These are phyloP conservation scores for Heteronetta atricapilla DNA, from an alignment of 2,113 vertebrate genomes.

Conservation along the genomic window DNA sequence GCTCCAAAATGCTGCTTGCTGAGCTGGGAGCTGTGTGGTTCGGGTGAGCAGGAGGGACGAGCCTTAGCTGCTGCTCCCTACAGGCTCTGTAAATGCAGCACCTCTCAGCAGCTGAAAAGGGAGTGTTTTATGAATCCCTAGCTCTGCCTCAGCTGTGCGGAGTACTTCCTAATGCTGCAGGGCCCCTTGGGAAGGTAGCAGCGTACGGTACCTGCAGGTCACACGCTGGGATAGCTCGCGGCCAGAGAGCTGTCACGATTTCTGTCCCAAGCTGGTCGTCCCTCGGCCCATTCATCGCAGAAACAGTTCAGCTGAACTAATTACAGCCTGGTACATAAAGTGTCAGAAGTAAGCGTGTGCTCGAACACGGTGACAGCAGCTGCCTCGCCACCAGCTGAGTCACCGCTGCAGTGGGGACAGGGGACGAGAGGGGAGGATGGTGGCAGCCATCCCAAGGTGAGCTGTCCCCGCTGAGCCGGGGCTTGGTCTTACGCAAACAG, in stretches of 20 bases:
- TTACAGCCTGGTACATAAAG: background rate
- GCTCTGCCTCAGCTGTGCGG: background rate
- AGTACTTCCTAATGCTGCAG: background rate
- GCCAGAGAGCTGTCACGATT: background rate
- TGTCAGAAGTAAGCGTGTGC: background rate
- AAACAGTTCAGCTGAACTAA: background rate
- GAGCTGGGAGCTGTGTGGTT: background rate
- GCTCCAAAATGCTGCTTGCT: background rate
- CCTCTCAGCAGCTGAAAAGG: background rate
- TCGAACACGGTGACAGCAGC: constrained; percentile 13
- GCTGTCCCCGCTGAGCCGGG: background rate
- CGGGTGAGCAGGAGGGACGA: background rate
- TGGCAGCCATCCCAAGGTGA: constrained; percentile 7
- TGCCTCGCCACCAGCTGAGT: constrained; percentile 36
- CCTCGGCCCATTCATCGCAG: background rate
- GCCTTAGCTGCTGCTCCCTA: background rate
- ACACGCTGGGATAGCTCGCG: background rate
- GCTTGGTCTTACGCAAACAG: background rate
- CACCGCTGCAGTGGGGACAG: constrained; percentile 7
- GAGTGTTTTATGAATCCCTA: background rate
- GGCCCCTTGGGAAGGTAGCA: background rate
- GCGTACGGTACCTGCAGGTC: background rate
- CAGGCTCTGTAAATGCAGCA: background rate
- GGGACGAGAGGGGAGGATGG: background rate
- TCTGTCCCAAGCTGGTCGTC: background rate